Evolutionary conservation across 2,113 vertebrate genomes (phyloP), one percentile per base, ranked within the genome.

Genomic region (Rhea pennata): DNA sequence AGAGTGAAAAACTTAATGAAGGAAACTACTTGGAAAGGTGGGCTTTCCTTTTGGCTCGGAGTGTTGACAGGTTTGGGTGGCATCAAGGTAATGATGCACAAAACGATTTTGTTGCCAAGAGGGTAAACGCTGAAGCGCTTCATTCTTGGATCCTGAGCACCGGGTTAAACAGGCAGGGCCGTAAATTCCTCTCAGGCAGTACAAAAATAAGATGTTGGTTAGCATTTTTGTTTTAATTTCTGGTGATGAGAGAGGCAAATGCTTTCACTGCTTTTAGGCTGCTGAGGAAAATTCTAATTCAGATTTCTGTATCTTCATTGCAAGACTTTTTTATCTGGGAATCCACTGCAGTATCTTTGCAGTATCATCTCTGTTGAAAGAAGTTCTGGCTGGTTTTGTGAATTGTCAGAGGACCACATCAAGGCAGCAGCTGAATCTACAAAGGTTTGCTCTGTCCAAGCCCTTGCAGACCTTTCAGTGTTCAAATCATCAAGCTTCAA

Each of bases 361-460:
- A 4, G 5, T 12, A 4, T 20, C 46, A 16, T 44, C 67, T 50
- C 40, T 15, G 17, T 21, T 50, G 72, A 17, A 46, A 31, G 6
- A 9, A 39, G 22, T 22, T 69, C 80, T 69, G 53, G 74, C 36
- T 75, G n/a, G 20, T 76, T 39, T 48, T 33, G 16, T 17, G 54
- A 27, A 20, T 42, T 36, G 14, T 53, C 12, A 11, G 76, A 27
- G 33, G 58, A 24, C 22, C 13, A 4, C 11, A 4, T 31, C 3
- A 1, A 24, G 36, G 3, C 14, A 23, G 22, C 6, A 10, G 3
- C 46, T 96, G 21, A 16, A 87, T 92, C 56, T 27, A 9, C 9
- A 70, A 65, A 84, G 31, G 72, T 96, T 95, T 95, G 90, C 95
- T 94, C 90, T 95, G 70, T 61, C 26, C 4, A n/a, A 12, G 20